Evolutionary conservation across 2,888 invertebrate genomes (phyloP), one percentile per base, ranked within the genome.

Genomic region (Cataglyphis rosenhaueri): DNA sequence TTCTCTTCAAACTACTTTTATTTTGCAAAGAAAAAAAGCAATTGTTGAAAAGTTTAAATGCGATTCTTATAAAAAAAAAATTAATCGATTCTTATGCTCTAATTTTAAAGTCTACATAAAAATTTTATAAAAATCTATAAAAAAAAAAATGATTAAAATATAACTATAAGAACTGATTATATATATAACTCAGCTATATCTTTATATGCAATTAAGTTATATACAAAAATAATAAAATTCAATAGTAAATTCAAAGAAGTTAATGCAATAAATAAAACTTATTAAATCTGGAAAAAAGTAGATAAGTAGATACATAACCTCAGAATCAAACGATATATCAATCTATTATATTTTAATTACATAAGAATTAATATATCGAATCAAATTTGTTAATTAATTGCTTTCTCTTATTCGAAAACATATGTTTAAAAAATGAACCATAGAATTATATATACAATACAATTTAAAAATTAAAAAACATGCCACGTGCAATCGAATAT

Each of bases 251-350:
- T 21, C 3, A 75, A 3, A 12, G 32, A 21, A 81, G 21, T 71
- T 57, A 52, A 62, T 32, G 29, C 4, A 61, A 29, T 12, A 18
- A 61, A 74, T n/a, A 10, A 21, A 1, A 73, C 0, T 57, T 21
- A 21, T 25, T n/a, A 74, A 21, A 15, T 38, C 18, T 48, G 3
- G n/a, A 25, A 1, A 3, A 5, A n/a, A 55, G 21, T 29, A 12
- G 0, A 1, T 15, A 25, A 25, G 25, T 25, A 25, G 25, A n/a
- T 8, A n/a, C 3, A 21, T 78, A 78, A 65, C 10, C 38, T 59
- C 41, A 57, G 66, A 57, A 84, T 65, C 9, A 52, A 35, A 4
- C 18, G 18, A 68, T 62, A 57, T 81, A 74, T 76, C 9, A 15
- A 55, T n/a, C 0, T 71, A 64, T 0, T 52, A 82, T 18, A 35